These are phyloP conservation scores for Colistium nudipinnis DNA, from an alignment of 2,113 vertebrate species.

Conservation along the genomic window DNA sequence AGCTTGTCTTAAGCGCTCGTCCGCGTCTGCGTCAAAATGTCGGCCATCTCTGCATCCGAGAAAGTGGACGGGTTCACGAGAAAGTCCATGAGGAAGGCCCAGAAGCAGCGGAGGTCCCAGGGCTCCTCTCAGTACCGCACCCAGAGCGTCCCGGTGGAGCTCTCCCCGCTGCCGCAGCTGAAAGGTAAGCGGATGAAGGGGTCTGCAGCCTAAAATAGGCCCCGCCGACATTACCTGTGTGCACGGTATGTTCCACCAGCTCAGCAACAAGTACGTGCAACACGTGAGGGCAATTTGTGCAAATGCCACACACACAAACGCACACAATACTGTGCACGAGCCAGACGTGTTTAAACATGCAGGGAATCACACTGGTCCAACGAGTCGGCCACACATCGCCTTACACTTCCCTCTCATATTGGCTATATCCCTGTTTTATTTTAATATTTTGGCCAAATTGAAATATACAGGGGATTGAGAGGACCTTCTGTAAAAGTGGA, in stretches of 20 bases:
- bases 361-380: too few species aligned
- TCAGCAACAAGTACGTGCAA: not conserved
- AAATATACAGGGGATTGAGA: too few species aligned
- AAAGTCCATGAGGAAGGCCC: slow-evolving; percentile 96
- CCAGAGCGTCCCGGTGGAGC: slow-evolving; percentile 87
- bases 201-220: slow-evolving; percentile 52
- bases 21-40: slow-evolving; percentile 79
- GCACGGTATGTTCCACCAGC: slow-evolving; percentile 1
- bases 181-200: slow-evolving; percentile 84
- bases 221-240: slow-evolving; percentile 3
- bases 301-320: not conserved
- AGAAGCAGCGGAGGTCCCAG: slow-evolving; percentile 92
- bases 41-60: slow-evolving; percentile 95
- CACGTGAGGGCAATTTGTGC: not conserved
- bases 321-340: not conserved
- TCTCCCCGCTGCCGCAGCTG: slow-evolving; percentile 92
- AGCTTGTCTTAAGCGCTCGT: slow-evolving; percentile 35
- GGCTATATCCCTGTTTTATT: too few species aligned
- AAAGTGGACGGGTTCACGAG: slow-evolving; percentile 99
- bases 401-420: not conserved
- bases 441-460: too few species aligned
- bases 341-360: not conserved
- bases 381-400: not conserved
- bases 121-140: slow-evolving; percentile 96
- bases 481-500: not conserved